Percentiles rank a stretch among this genome's conserved stretches.
These are phyloP conservation scores for Trachelus troglodyta DNA, from an alignment of 2,888 invertebrate genomes.

Conservation along the genomic window DNA sequence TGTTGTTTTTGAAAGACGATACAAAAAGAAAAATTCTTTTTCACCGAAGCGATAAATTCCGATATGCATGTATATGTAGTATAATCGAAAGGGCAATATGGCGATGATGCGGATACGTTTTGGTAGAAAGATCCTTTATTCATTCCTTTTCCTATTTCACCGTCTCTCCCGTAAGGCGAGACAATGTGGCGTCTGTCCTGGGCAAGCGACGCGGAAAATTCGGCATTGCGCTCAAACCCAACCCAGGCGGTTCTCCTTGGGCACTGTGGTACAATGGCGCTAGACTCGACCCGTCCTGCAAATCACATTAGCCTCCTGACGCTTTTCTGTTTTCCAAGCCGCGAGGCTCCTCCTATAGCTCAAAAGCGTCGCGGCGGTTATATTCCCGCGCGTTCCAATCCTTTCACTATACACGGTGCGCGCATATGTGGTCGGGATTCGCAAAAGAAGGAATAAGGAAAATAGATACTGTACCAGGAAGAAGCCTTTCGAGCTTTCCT, in stretches of 20 bases:
- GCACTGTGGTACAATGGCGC: constrained; percentile 5
- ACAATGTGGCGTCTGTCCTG: constrained; percentile 49
- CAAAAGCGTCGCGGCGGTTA: background rate
- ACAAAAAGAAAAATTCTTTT: background rate
- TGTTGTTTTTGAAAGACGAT: background rate
- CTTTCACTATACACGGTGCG: background rate
- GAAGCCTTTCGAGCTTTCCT: background rate
- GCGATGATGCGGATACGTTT: background rate
- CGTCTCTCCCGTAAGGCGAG: constrained; percentile 26
- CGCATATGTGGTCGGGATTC: background rate
- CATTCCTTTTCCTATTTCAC: constrained; percentile 12
- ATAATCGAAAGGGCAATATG: background rate
- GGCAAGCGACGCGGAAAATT: constrained; percentile 48
- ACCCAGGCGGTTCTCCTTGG: constrained; percentile 16
- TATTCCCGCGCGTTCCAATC: background rate
- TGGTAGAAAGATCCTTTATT: constrained; percentile 8
- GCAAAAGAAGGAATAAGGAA: background rate
- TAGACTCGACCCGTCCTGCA: constrained; percentile 29
- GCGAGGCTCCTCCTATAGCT: constrained; percentile 9
- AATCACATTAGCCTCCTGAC: constrained; percentile 49
- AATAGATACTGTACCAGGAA: background rate
- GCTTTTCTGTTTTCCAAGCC: constrained; percentile 52
- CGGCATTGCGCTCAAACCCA: constrained; percentile 43
- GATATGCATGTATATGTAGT: background rate
- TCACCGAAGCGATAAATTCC: background rate